phyloP scores from a whole-genome alignment of 64 coral and sea anemone species.

The Dendronephthya gigantea region DNA sequence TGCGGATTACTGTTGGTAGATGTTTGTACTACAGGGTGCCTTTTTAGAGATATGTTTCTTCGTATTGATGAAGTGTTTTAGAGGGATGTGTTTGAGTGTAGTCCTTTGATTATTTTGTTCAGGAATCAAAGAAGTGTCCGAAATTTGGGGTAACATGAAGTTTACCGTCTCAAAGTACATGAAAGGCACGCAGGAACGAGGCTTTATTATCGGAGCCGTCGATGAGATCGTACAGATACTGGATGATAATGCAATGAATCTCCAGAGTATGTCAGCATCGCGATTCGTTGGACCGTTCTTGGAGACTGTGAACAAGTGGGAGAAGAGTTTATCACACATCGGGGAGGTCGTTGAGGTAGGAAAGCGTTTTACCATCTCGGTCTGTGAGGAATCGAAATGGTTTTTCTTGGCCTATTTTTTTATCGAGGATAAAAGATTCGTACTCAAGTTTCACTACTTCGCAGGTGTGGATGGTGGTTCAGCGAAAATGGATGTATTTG shows the following conservation, averaged over 20 bases:
- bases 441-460: background rate
- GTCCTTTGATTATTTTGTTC: no score
- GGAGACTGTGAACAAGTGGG: slow-evolving; percentile 98
- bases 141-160: slow-evolving; percentile 91
- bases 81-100: no score
- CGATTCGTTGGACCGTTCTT: slow-evolving; percentile 93
- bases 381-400: background rate
- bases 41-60: no score
- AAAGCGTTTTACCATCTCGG: background rate
- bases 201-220: slow-evolving; percentile 73
- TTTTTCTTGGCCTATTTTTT: background rate
- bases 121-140: slow-evolving; percentile 64
- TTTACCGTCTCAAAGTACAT: slow-evolving; percentile 96
- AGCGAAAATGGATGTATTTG: slow-evolving; percentile 99
- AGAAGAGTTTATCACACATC: slow-evolving; percentile 95
- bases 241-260: slow-evolving; percentile 95
- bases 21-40: no score
- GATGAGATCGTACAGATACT: slow-evolving; percentile 95
- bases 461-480: slow-evolving; percentile 99
- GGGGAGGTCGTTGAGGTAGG: slow-evolving; percentile 92
- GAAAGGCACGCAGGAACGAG: slow-evolving; percentile 97
- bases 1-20: no score
- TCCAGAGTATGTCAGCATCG: slow-evolving; percentile 97
- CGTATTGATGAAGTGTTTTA: no score
- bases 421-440: no score